Conservation (phyloP, 2,113 vertebrate genomes). For the Hiodon alosoides region DNA sequence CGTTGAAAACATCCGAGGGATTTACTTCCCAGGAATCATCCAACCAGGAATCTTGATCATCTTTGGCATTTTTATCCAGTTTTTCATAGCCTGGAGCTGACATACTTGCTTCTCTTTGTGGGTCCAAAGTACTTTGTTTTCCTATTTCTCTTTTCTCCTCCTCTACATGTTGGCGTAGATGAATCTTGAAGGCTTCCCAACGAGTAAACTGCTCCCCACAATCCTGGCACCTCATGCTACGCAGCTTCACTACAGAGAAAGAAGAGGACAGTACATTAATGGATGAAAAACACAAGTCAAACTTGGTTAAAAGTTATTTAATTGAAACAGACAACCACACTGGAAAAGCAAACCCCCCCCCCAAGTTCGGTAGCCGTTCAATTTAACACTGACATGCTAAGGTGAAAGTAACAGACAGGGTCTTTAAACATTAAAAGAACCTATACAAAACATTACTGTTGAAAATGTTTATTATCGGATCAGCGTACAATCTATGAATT, state of each 20-base stretch:
- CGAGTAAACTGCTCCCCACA: constrained; percentile 45
- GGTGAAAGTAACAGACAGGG: no score
- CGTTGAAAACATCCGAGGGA: not conserved
- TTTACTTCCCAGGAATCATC: constrained; percentile 14
- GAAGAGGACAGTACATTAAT: not conserved
- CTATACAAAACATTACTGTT: not conserved
- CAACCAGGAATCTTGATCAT: not conserved
- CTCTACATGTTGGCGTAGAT: constrained; percentile 45
- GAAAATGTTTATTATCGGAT: constrained; percentile 8
- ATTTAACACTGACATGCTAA: not conserved
- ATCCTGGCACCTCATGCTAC: constrained; percentile 36
- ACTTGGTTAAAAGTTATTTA: not conserved
- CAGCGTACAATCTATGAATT: not conserved
- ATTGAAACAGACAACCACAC: not conserved
- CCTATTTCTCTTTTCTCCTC: constrained; percentile 9
- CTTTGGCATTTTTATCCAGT: not conserved
- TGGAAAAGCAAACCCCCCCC: not conserved
- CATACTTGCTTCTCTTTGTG: not conserved
- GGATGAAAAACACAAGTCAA: not conserved
- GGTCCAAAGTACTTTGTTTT: not conserved
- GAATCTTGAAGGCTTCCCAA: constrained; percentile 28
- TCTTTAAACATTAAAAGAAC: constrained; percentile 4
- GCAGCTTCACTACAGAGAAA: constrained; percentile 32
- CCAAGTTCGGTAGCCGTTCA: no score
- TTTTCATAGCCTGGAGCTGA: not conserved